A percentile compares a stretch with the other conserved stretches of the same genome.
These are phyloP conservation scores for Acleris literana DNA, from an alignment of 2,888 invertebrate genomes.

Conservation along the genomic window DNA sequence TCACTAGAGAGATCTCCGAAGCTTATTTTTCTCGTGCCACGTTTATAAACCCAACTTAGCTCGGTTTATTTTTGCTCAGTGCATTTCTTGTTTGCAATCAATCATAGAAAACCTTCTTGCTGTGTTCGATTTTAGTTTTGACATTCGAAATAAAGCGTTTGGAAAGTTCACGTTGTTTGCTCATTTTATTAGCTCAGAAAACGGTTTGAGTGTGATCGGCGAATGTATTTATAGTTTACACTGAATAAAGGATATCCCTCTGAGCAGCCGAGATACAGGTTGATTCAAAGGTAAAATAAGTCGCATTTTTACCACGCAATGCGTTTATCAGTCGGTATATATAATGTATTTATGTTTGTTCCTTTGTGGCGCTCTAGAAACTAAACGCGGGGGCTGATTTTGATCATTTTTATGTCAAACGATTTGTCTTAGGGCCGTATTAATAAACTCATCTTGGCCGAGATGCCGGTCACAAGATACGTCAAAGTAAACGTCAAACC, in stretches of 20 bases:
- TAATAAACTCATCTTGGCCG: too few species aligned
- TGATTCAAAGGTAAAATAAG: too few species aligned
- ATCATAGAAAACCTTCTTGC: conserved; percentile 66
- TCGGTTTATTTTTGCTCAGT: conserved; percentile 70
- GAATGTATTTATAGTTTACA: conserved; percentile 20
- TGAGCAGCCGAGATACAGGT: not conserved
- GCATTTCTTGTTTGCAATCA: conserved; percentile 72
- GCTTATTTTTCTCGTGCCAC: conserved; percentile 58
- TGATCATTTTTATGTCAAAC: too few species aligned
- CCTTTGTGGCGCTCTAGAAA: too few species aligned
- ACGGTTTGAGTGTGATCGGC: conserved; percentile 10
- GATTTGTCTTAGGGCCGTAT: too few species aligned
- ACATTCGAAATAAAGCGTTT: conserved; percentile 48
- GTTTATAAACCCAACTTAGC: conserved; percentile 59
- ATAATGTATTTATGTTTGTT: too few species aligned
- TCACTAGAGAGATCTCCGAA: conserved; percentile 56
- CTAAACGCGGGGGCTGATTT: too few species aligned
- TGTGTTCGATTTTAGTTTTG: conserved; percentile 59
- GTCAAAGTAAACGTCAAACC: too few species aligned
- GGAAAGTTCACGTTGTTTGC: conserved; percentile 19
- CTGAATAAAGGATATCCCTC: conserved; percentile 26
- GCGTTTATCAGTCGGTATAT: too few species aligned
- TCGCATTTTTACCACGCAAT: too few species aligned
- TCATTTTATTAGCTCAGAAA: conserved; percentile 14
- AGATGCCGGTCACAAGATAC: too few species aligned